Evolutionary conservation across 2,888 invertebrate species (phyloP), one percentile per base, ranked within the genome.

Genomic region (Drosophila ochracea): DNA sequence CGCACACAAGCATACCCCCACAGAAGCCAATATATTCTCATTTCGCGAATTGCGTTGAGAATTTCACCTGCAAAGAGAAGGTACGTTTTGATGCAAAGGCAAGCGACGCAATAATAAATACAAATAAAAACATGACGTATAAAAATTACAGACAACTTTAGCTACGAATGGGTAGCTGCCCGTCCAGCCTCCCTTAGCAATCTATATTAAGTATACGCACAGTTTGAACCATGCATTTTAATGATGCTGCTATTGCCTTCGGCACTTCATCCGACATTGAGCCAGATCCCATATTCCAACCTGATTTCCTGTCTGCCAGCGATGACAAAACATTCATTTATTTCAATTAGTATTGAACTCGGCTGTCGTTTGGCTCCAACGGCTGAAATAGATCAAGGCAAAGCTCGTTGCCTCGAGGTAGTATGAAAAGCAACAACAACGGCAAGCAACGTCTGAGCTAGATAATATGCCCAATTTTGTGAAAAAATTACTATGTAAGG

Each of bases 161-260:
- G 47, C 2, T 74, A 80, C 58, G 61, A 62, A 41, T 58, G 47
- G 16, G 35, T 9, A 37, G 31, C 37, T 25, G 37, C 19, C 19
- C 10, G 43, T 61, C 47, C 55, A 53, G 37, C 31, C 63, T 54
- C 54, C 30, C 50, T 64, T 67, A 72, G 67, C 88, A 82, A 88
- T 82, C 88, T 90, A 78, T 90, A 90, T 88, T 88, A 88, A 85
- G 85, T 85, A 88, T 90, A 88, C 90, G 90, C 88, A 90, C 76
- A 55, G 89, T 84, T 90, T 90, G 89, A 88, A 76, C 89, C 89
- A 83, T 85, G 90, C 84, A 90, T 89, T 86, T 86, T 85, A 86
- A 86, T 86, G 90, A 84, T 88, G 73, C 73, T 61, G 59, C 58
- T 53, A 54, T 70, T 68, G 82, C 87, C 84, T 59, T 43, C 21